These are phyloP conservation scores for Microtus ochrogaster DNA, from an alignment of 2,113 vertebrate genomes.

Conservation along the genomic window DNA sequence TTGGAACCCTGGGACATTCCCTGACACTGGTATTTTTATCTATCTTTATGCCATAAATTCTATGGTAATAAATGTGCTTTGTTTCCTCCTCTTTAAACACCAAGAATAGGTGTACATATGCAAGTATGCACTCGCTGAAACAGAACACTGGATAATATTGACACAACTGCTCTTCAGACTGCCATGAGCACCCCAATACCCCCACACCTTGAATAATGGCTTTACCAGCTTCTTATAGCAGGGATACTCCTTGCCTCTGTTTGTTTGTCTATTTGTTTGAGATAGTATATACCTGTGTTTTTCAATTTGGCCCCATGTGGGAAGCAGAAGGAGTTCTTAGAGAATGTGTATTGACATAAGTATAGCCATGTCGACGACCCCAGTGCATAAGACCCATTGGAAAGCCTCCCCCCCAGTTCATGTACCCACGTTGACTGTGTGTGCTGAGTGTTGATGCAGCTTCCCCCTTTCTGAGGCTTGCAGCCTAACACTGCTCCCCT, in stretches of 20 bases:
- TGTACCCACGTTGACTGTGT: neutral
- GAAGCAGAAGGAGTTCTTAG: neutral
- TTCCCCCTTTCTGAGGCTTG: neutral
- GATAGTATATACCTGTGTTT: neutral
- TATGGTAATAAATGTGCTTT: neutral
- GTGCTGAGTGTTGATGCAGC: neutral
- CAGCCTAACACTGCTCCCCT: neutral
- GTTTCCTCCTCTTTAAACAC: neutral
- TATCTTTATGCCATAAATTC: neutral
- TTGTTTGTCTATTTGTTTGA: neutral
- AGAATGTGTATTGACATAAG: neutral
- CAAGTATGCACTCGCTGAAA: neutral
- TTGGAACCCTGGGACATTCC: neutral
- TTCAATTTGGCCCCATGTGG: neutral
- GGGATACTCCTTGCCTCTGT: neutral
- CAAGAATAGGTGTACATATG: neutral
- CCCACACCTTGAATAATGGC: neutral
- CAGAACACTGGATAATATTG: neutral
- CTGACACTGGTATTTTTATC: neutral
- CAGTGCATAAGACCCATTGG: neutral
- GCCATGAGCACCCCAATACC: neutral
- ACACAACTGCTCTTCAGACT: neutral
- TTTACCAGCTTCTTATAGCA: neutral
- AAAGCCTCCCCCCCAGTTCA: neutral
- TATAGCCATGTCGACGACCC: neutral